Evolutionary conservation across 2,888 invertebrate species (phyloP).

Genomic region (Metallyticus violacea): DNA sequence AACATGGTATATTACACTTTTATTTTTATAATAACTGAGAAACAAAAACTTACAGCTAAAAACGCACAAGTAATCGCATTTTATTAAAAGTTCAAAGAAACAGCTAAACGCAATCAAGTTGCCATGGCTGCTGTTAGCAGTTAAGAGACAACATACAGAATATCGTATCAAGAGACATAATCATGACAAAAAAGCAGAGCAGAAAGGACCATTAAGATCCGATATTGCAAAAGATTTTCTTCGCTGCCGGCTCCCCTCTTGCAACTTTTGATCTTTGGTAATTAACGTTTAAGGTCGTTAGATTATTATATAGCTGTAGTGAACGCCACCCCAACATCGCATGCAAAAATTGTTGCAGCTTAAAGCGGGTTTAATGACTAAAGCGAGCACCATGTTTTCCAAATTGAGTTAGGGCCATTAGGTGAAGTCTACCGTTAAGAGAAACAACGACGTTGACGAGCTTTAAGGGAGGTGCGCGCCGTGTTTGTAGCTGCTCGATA

Average conservation of each 20-base stretch:
- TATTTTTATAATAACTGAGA: no score
- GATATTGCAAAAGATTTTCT: not conserved
- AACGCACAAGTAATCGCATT: no score
- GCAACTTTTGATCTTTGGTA: not conserved
- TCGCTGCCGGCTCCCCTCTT: not conserved
- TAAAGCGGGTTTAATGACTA: not conserved
- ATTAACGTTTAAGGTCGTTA: not conserved
- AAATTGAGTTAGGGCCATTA: slow-evolving; percentile 1
- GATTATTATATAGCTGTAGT: not conserved
- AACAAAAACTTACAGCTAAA: no score
- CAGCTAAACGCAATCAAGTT: no score
- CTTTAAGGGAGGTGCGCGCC: not conserved
- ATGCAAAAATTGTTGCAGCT: not conserved
- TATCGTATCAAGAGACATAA: not conserved
- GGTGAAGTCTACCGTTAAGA: not conserved
- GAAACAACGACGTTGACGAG: not conserved
- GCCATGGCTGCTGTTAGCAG: no score
- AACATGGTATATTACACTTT: no score
- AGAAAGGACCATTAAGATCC: not conserved
- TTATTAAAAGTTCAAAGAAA: no score
- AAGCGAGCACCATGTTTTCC: not conserved
- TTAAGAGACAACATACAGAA: not conserved
- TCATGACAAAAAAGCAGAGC: not conserved
- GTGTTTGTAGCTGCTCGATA: not conserved
- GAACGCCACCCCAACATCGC: not conserved